Base-by-base conservation (phyloP, 2,888 invertebrate species). In the Tribolium freemani region DNA sequence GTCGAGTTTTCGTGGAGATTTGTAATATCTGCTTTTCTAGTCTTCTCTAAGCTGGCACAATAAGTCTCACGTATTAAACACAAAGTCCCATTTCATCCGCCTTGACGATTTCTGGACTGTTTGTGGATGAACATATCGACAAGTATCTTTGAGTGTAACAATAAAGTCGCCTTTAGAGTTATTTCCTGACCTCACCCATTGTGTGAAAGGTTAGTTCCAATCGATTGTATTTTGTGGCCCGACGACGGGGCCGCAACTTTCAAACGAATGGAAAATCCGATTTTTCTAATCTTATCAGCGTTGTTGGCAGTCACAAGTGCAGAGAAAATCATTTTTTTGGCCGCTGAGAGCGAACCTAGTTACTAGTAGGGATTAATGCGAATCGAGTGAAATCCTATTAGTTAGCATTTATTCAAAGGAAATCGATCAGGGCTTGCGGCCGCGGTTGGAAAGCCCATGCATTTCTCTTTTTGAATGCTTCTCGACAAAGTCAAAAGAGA, bases 171-270 rank as follows among this genome's bases (percentile, higher is more conserved):
- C 38, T 38, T 60, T 21, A 9, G 48, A 60, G 48, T 46, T 60
- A 60, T 60, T 45, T 60, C 60, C 60, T 60, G 60, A 60, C 60
- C 60, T 60, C 45, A 60, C 46, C 13, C 60, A 60, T 60, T 60
- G 60, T 60, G 60, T 48, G 46, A 60, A 44, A 60, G 60, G 60
- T 60, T 60, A 60, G 60, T 46, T 13, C 45, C 60, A 46, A 60
- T 60, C 60, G 60, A 60, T 60, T 46, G 46, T 60, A 45, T 45
- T 58, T 58, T 58, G 58, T 20, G 58, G 45, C 13, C 44, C 13
- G 13, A 20, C 9, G 44, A 20, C 45, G 58, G 21, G 44, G 21
- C n/a, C 8, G 10, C 16, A 38, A 45, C 10, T 58, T 45, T 45
- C 5, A 58, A n/a, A 38, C 16, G 56, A 31, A 31, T 9, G 38